Percentiles rank a stretch among this genome's conserved stretches.
Conservation (phyloP, 2,888 invertebrate genomes). For the Acleris laterana region DNA sequence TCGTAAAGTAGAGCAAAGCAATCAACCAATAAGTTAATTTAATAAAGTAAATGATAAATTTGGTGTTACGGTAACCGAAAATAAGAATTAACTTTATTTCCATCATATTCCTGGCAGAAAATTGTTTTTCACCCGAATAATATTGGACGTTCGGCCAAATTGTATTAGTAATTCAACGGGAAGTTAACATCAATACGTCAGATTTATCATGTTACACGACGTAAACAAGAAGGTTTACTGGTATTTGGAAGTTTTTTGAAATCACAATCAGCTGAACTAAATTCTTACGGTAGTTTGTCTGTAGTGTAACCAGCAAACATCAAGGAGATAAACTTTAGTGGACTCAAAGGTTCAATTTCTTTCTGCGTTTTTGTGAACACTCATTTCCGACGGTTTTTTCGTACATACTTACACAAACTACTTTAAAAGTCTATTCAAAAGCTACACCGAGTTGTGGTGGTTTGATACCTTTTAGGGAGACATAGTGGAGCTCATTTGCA, state of each 20-base stretch:
- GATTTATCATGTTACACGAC: constrained; percentile 9
- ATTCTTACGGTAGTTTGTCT: too few species aligned
- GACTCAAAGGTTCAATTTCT: too few species aligned
- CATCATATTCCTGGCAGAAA: neutral
- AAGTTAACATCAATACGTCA: constrained; percentile 10
- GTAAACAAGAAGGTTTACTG: constrained; percentile 6
- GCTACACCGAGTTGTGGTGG: too few species aligned
- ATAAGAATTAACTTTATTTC: neutral
- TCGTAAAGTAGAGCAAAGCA: neutral
- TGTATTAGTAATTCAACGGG: constrained; percentile 24
- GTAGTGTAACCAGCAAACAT: too few species aligned
- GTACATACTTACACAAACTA: neutral
- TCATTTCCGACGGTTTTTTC: too few species aligned
- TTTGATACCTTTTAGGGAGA: too few species aligned
- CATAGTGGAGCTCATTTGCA: too few species aligned
- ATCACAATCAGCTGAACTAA: neutral
- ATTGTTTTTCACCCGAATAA: constrained; percentile 4
- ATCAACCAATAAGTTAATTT: neutral
- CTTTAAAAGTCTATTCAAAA: neutral
- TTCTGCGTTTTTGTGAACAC: too few species aligned
- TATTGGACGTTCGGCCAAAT: constrained; percentile 18
- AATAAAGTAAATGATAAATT: too few species aligned
- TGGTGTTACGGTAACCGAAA: neutral
- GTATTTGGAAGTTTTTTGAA: too few species aligned
- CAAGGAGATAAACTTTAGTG: too few species aligned